A percentile compares a stretch with the other conserved stretches of the same genome.
These are phyloP conservation scores for Subacronicta megacephala DNA, from an alignment of 2,888 invertebrate species.

Conservation along the genomic window DNA sequence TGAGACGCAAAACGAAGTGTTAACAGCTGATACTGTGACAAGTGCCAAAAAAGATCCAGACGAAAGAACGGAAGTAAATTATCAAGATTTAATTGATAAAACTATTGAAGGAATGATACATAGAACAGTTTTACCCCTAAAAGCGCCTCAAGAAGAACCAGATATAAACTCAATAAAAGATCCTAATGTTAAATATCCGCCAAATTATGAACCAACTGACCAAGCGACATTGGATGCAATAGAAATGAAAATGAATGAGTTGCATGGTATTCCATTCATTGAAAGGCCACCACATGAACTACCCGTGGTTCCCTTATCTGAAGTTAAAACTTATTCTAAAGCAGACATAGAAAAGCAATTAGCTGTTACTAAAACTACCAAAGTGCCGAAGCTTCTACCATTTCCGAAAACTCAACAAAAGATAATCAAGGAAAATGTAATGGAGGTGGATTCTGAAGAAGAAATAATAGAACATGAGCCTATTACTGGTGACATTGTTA, in stretches of 20 bases:
- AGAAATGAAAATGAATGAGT: conserved; percentile 86
- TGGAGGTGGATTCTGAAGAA: conserved; percentile 70
- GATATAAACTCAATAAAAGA: conserved; percentile 53
- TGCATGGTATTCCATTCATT: conserved; percentile 82
- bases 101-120: conserved; percentile 84
- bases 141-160: conserved; percentile 65
- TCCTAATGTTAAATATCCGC: conserved; percentile 48
- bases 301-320: conserved; percentile 64
- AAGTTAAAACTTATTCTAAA: conserved; percentile 62
- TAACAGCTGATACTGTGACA: conserved; percentile 3
- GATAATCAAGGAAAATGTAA: conserved; percentile 54
- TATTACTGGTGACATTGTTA: conserved; percentile 68
- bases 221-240: conserved; percentile 75
- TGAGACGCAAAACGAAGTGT: conserved; percentile 26
- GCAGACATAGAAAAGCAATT: conserved; percentile 57
- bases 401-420: conserved; percentile 62
- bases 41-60: conserved; percentile 59
- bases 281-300: conserved; percentile 78
- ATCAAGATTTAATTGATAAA: conserved; percentile 82
- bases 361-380: conserved; percentile 57
- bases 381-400: conserved; percentile 70
- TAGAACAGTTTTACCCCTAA: conserved; percentile 64
- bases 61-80: conserved; percentile 73
- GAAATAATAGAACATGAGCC: conserved; percentile 73
- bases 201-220: conserved; percentile 55